A percentile compares a stretch with the other conserved stretches of the same genome.
phyloP scores from a whole-genome alignment of 2,113 vertebrate genomes.

The Cariama cristata region DNA sequence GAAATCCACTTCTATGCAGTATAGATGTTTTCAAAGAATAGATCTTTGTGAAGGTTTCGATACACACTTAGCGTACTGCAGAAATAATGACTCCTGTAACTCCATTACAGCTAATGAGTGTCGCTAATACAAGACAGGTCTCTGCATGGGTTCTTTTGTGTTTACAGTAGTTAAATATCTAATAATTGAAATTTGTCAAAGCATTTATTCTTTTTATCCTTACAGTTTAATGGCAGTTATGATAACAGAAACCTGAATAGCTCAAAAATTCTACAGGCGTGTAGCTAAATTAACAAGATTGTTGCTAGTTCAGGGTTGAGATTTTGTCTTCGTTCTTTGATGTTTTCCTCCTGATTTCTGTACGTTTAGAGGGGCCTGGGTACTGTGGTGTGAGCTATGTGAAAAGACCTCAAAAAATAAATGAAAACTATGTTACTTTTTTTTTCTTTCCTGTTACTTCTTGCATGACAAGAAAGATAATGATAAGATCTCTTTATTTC shows the following conservation, averaged over 20 bases:
- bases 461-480: background rate
- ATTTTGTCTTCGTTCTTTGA: background rate
- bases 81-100: background rate
- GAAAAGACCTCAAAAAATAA: background rate
- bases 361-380: background rate
- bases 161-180: slow-evolving; percentile 24
- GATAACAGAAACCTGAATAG: background rate
- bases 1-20: background rate
- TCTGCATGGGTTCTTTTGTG: slow-evolving; percentile 7
- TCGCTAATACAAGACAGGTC: background rate
- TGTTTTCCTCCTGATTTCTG: background rate
- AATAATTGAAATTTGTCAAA: slow-evolving; percentile 24
- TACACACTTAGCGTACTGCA: background rate
- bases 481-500: background rate
- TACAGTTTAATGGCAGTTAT: background rate
- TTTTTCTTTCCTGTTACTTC: background rate
- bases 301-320: background rate
- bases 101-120: slow-evolving; percentile 11
- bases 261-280: background rate
- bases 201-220: slow-evolving; percentile 4
- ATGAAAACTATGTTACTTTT: background rate
- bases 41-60: background rate
- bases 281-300: background rate
- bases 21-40: background rate
- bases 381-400: background rate